These are phyloP conservation scores for Cydia strobilella DNA, from an alignment of 1,140 invertebrate genomes.

Conservation along the genomic window DNA sequence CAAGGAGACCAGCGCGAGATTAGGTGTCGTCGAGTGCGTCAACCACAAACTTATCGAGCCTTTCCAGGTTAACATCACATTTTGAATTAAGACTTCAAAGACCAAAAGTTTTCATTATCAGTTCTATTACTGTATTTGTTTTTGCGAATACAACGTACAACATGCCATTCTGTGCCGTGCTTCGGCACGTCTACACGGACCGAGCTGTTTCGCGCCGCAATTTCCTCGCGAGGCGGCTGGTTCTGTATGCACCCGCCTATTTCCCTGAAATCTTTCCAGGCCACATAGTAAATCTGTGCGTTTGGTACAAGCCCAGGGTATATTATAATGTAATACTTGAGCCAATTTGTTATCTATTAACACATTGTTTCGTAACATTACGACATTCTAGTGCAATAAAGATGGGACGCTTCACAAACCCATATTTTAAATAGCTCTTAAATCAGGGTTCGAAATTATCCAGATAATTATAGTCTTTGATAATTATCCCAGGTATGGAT, in stretches of 20 bases:
- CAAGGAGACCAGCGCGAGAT: constrained; percentile 97
- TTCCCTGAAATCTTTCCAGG: constrained; percentile 72
- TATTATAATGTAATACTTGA: constrained; percentile 69
- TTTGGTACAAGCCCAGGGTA: constrained; percentile 78
- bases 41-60: constrained; percentile 98
- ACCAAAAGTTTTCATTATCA: no score
- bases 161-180: no score
- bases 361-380: constrained; percentile 71
- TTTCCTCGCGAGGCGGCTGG: no score
- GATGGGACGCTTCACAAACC: not conserved
- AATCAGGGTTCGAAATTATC: no score
- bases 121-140: no score
- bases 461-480: no score
- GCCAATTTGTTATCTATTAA: constrained; percentile 55
- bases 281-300: constrained; percentile 42
- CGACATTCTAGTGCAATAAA: constrained; percentile 48
- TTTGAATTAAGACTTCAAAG: no score
- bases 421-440: no score
- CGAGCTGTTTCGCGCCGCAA: no score
- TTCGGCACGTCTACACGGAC: no score
- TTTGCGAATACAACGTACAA: no score
- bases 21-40: constrained; percentile 99
- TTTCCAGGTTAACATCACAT: constrained; percentile 85
- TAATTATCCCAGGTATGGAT: no score
- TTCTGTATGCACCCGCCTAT: not conserved